A percentile compares a stretch with the other conserved stretches of the same genome.
These are phyloP conservation scores for Hoplodrina ambigua DNA, from an alignment of 2,888 invertebrate genomes.

Conservation along the genomic window DNA sequence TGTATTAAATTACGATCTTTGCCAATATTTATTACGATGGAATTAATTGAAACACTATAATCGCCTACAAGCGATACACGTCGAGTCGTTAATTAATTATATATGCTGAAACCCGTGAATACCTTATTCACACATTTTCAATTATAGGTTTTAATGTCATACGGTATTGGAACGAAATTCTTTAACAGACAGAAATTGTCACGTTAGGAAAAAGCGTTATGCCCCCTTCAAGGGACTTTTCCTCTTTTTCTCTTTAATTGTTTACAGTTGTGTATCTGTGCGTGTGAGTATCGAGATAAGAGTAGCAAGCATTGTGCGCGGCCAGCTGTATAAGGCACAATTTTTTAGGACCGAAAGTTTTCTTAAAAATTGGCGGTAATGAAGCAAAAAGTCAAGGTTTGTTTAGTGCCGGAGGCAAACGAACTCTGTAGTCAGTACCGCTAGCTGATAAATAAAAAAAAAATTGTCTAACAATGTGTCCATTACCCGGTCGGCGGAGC, in stretches of 20 bases:
- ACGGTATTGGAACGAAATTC: neutral
- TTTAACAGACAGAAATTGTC: too few relatives aligned
- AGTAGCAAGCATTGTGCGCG: too few relatives aligned
- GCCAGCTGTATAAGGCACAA: too few relatives aligned
- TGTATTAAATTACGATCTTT: constrained; percentile 72
- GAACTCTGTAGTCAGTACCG: constrained; percentile 81
- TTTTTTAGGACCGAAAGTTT: constrained; percentile 65
- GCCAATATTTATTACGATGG: constrained; percentile 74
- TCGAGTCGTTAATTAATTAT: constrained; percentile 69
- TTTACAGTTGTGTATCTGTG: too few relatives aligned
- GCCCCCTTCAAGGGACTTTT: too few relatives aligned
- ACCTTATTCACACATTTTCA: constrained; percentile 56
- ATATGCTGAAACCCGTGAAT: constrained; percentile 53
- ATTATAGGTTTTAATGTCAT: constrained; percentile 42
- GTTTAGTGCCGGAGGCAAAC: constrained; percentile 76
- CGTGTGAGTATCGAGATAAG: too few relatives aligned
- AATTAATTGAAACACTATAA: constrained; percentile 77
- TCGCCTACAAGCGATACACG: constrained; percentile 59
- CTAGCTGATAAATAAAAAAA: constrained; percentile 79
- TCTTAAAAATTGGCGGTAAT: constrained; percentile 64
- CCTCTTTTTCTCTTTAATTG: too few relatives aligned
- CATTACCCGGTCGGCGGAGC: constrained; percentile 77
- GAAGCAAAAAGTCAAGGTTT: constrained; percentile 73
- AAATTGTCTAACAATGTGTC: constrained; percentile 77
- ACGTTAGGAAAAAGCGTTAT: too few relatives aligned